A percentile compares a stretch with the other conserved stretches of the same genome.
Conservation (phyloP, 2,797 vertebrate genomes). For the Notolabrus celidotus region DNA sequence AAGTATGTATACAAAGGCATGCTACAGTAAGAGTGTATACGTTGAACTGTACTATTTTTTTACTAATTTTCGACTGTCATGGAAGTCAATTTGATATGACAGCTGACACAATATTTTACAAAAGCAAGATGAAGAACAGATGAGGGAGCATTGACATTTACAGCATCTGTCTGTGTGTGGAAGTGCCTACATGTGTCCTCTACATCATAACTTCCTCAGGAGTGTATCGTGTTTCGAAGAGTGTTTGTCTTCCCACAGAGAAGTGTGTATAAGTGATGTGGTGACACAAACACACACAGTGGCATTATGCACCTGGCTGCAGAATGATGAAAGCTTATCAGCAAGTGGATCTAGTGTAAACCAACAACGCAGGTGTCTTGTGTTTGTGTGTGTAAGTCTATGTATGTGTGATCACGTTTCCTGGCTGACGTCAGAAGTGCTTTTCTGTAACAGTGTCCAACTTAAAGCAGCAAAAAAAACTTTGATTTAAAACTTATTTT, state of each 20-base stretch:
- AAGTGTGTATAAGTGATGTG: constrained; percentile 70
- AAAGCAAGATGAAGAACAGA: constrained; percentile 2
- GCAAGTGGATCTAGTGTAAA: constrained; percentile 71
- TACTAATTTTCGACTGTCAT: no score
- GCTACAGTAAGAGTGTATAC: no score
- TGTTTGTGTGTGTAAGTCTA: constrained; percentile 25
- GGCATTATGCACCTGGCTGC: constrained; percentile 77
- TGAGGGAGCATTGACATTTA: constrained; percentile 9
- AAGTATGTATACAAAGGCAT: no score
- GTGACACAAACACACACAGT: constrained; percentile 50
- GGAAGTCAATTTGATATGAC: no score
- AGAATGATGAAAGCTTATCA: constrained; percentile 76
- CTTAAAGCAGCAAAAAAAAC: constrained; percentile 6
- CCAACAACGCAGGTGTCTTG: constrained; percentile 74
- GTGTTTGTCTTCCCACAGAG: constrained; percentile 64
- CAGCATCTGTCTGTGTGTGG: constrained; percentile 24
- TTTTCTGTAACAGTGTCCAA: not conserved
- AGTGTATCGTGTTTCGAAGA: constrained; percentile 50
- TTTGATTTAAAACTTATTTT: constrained; percentile 2
- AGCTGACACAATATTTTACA: not conserved
- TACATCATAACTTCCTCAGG: constrained; percentile 64
- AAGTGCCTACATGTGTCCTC: constrained; percentile 49
- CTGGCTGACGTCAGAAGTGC: constrained; percentile 33
- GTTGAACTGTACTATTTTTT: no score
- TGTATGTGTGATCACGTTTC: constrained; percentile 18